These are phyloP conservation scores for Pimephales promelas DNA, from an alignment of 2,113 vertebrate genomes.

Conservation along the genomic window DNA sequence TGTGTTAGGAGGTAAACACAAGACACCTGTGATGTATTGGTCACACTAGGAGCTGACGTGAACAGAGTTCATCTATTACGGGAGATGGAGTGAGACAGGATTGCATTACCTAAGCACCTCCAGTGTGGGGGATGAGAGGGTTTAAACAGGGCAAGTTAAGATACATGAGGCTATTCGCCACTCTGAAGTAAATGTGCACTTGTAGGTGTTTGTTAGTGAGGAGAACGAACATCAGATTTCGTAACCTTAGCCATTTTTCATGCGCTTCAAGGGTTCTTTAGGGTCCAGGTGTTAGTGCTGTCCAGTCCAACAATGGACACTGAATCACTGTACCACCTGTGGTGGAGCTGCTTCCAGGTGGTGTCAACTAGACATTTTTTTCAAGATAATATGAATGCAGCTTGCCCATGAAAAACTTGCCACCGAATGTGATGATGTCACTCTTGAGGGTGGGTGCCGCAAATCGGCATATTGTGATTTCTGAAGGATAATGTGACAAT, in stretches of 20 bases:
- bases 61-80: slow-evolving; percentile 51
- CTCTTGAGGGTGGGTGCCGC: background rate
- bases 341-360: background rate
- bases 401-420: background rate
- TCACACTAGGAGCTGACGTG: slow-evolving; percentile 44
- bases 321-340: slow-evolving; percentile 11
- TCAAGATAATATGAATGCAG: background rate
- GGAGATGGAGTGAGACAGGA: slow-evolving; percentile 40
- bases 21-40: slow-evolving; percentile 47
- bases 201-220: slow-evolving; percentile 36
- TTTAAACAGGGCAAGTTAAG: slow-evolving; percentile 42
- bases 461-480: background rate
- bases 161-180: slow-evolving; percentile 30
- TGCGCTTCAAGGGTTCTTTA: slow-evolving; percentile 2
- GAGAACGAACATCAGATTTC: slow-evolving; percentile 4
- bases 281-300: slow-evolving; percentile 19
- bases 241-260: slow-evolving; percentile 26
- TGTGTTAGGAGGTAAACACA: slow-evolving; percentile 14
- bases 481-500: background rate
- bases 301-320: slow-evolving; percentile 23
- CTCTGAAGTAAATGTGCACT: background rate
- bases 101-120: slow-evolving; percentile 41
- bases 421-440: too few relatives aligned
- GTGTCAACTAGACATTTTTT: background rate
- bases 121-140: slow-evolving; percentile 31